phyloP scores from a whole-genome alignment of 2,888 invertebrate species.

The Drosophila prolongata region DNA sequence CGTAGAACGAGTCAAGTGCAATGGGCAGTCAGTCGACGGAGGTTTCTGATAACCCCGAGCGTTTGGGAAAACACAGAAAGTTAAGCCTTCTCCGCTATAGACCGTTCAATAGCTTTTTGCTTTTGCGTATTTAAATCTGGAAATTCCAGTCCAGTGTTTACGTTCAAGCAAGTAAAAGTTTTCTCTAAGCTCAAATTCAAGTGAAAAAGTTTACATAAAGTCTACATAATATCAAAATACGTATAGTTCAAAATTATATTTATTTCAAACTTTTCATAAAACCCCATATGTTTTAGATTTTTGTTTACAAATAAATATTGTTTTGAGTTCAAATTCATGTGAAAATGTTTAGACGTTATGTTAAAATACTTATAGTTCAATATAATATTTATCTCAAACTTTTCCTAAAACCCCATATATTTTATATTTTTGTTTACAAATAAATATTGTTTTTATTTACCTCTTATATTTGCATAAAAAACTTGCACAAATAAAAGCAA shows the following conservation, averaged over 20 bases:
- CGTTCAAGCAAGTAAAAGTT: neutral
- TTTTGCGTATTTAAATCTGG: slow-evolving; percentile 43
- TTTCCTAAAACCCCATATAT: neutral
- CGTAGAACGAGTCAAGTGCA: slow-evolving; percentile 15
- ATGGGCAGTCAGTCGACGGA: neutral
- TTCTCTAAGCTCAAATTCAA: neutral
- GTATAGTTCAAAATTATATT: too few relatives aligned
- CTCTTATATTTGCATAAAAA: neutral
- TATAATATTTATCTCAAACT: neutral
- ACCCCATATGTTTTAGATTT: neutral
- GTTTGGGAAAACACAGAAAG: slow-evolving; percentile 39
- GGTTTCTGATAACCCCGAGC: slow-evolving; percentile 27
- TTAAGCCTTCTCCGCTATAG: slow-evolving; percentile 7
- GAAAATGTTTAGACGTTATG: neutral
- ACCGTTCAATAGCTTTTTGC: slow-evolving; percentile 8
- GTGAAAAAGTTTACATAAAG: neutral
- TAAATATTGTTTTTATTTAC: neutral
- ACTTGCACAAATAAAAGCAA: neutral
- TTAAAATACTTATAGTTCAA: neutral
- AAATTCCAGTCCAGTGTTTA: slow-evolving; percentile 31
- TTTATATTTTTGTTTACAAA: neutral
- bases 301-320: neutral
- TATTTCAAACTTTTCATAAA: neutral
- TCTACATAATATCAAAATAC: neutral
- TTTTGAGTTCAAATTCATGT: neutral